Conservation (phyloP, 2,113 vertebrate genomes). For the Oncorhynchus masou region DNA sequence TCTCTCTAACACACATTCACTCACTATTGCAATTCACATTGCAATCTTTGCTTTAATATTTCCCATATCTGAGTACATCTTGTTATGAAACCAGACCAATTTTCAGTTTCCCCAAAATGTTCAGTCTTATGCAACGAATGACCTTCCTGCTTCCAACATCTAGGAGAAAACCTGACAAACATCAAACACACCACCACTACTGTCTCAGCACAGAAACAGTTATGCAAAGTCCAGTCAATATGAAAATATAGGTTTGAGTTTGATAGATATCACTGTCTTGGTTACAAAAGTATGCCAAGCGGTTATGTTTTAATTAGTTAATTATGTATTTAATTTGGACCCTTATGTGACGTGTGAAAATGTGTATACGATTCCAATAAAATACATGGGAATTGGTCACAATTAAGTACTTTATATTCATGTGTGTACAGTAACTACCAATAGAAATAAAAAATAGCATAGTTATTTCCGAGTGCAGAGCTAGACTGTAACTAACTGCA, state of each 20-base stretch:
- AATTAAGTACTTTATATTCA: neutral
- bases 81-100: neutral
- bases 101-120: neutral
- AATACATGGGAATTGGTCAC: neutral
- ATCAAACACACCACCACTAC: neutral
- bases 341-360: neutral
- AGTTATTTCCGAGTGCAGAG: neutral
- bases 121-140: neutral
- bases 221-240: neutral
- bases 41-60: neutral
- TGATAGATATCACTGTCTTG: neutral
- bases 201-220: neutral
- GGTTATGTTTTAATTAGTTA: neutral
- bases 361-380: neutral
- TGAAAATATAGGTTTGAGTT: neutral
- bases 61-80: neutral
- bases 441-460: neutral
- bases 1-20: neutral
- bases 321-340: neutral
- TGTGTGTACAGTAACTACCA: neutral
- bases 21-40: neutral
- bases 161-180: neutral
- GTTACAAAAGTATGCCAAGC: neutral
- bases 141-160: neutral
- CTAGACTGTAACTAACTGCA: neutral